These are phyloP conservation scores for Pristiophorus japonicus DNA, from an alignment of 2,113 vertebrate genomes.

Conservation along the genomic window DNA sequence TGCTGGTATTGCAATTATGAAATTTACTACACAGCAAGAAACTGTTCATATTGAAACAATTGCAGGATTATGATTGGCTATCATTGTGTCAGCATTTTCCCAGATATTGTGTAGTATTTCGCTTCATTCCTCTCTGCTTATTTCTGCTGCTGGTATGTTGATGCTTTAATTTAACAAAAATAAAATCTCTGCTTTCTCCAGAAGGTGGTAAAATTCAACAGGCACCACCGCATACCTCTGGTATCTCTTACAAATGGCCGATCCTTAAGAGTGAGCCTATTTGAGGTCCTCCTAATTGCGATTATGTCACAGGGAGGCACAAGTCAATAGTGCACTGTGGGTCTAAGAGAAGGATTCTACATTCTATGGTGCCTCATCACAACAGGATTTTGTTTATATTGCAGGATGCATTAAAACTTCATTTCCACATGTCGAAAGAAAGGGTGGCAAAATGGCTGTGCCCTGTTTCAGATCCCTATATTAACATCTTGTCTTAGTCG, in stretches of 20 bases:
- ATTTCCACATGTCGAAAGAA: not conserved
- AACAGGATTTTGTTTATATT: not conserved
- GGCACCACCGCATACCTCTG: too few species aligned
- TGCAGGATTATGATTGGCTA: not conserved
- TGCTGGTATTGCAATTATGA: not conserved
- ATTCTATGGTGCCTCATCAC: not conserved
- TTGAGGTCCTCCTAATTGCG: too few species aligned
- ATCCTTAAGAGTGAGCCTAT: not conserved
- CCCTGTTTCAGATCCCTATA: not conserved
- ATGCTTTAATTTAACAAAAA: too few species aligned
- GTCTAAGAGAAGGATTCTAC: not conserved
- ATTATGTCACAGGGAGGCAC: not conserved
- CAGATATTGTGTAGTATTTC: too few species aligned
- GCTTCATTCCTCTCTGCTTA: too few species aligned
- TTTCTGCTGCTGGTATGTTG: too few species aligned
- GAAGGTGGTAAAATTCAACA: too few species aligned
- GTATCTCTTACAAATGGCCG: not conserved
- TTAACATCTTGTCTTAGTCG: not conserved
- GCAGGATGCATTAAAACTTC: not conserved
- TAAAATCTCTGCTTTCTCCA: too few species aligned
- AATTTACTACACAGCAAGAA: not conserved
- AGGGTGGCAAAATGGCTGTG: not conserved
- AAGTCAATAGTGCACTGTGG: not conserved
- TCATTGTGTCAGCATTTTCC: too few species aligned
- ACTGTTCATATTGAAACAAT: not conserved